Base-by-base conservation (phyloP, 92 coral and sea anemone genomes). In the Virgularia gustaviana region DNA sequence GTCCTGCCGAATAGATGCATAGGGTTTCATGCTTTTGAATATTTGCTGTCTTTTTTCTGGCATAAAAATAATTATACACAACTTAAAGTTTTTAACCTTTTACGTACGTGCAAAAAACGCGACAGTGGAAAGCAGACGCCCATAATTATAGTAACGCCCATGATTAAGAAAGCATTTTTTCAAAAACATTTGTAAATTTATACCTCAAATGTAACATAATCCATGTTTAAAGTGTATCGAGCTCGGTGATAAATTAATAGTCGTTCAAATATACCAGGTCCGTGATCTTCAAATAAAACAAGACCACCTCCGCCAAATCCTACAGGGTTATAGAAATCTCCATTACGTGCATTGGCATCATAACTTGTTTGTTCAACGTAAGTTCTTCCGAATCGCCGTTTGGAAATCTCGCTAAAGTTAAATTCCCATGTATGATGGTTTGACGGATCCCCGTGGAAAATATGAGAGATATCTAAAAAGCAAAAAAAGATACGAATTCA, bases 351-450 rank as follows among this genome's bases (percentile, higher is more conserved):
- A 1, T 58, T 22, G 1, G 65, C n/a, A 12, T 58, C 65, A 31
- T 61, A 61, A 28, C 67, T 61, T 45, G 67, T 61, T 36, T 31
- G 67, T 23, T 61, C 67, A 36, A 36, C 9, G 36, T 34, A 61
- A 16, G 13, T 61, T 61, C 67, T 22, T 36, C 67, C 67, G 19
- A 61, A 61, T n/a, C 67, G 67, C 22, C 67, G 41, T 61, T 61
- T 61, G 7, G 67, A 61, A 36, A 36, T 61, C 45, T 32, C 23
- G 12, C 43, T 15, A 12, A 61, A 61, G 5, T 36, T 45, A 61
- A 61, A 61, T 32, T 32, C 28, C 67, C 67, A 61, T 2, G 67
- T 61, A 31, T 9, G 45, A 15, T 61, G n/a, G 67, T 61, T 36
- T 12, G 67, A 31, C 45, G 36, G 22, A 31, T 61, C 49, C 10